These are phyloP conservation scores for Tiaroga cobitis DNA, from an alignment of 2,797 vertebrate species.

Conservation along the genomic window DNA sequence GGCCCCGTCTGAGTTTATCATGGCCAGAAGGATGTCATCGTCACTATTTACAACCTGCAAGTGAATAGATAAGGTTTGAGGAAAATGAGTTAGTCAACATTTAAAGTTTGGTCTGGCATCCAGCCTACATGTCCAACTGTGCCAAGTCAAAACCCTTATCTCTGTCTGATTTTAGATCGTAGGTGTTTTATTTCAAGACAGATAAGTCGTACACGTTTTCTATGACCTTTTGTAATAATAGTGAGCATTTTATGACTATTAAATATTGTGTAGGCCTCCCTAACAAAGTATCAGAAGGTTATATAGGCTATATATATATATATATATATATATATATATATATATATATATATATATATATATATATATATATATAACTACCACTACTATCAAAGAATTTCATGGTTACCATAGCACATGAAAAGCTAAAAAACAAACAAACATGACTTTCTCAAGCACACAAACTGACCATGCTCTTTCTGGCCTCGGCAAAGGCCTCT, in stretches of 20 bases:
- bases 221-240: neutral
- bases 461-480: slow-evolving; percentile 89
- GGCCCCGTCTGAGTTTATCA: slow-evolving; percentile 76
- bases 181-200: neutral
- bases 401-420: neutral
- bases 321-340: too few relatives aligned
- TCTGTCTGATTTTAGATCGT: neutral
- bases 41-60: slow-evolving; percentile 80
- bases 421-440: neutral
- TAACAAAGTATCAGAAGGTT: neutral
- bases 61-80: slow-evolving; percentile 17
- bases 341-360: too few relatives aligned
- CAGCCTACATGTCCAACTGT: neutral
- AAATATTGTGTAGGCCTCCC: neutral
- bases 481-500: slow-evolving; percentile 93
- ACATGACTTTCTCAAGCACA: neutral
- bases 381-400: neutral
- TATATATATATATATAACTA: too few relatives aligned
- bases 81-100: slow-evolving; percentile 3
- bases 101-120: neutral
- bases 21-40: slow-evolving; percentile 77
- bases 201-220: neutral
- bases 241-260: slow-evolving; percentile 1
- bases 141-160: neutral
- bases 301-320: neutral